These are phyloP conservation scores for Epinotia brunnichana DNA, from an alignment of 2,888 invertebrate species.

Conservation along the genomic window DNA sequence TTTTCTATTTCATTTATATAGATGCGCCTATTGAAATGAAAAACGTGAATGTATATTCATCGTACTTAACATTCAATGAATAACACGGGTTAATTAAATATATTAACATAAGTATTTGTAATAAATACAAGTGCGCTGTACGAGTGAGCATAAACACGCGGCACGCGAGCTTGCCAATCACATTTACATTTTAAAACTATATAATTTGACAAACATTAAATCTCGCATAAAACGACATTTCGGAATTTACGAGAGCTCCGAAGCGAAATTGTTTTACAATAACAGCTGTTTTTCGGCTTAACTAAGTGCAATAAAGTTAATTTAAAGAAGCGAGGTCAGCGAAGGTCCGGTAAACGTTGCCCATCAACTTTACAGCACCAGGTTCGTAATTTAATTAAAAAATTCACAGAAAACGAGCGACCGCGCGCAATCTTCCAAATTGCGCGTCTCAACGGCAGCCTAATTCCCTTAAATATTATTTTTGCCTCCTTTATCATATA, in stretches of 20 bases:
- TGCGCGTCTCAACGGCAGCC: constrained; percentile 75
- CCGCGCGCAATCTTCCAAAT: constrained; percentile 78
- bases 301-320: constrained; percentile 51
- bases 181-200: constrained; percentile 42
- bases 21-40: no score
- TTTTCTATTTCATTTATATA: no score
- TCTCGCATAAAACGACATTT: constrained; percentile 27
- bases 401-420: constrained; percentile 80
- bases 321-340: constrained; percentile 52
- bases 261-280: constrained; percentile 41
- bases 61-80: constrained; percentile 13
- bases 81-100: constrained; percentile 14
- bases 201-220: constrained; percentile 42
- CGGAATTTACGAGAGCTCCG: constrained; percentile 34
- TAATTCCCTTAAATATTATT: constrained; percentile 81
- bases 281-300: constrained; percentile 42
- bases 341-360: constrained; percentile 56
- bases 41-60: not conserved
- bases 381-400: constrained; percentile 82
- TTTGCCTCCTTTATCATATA: constrained; percentile 78
- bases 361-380: constrained; percentile 75
- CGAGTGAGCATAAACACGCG: constrained; percentile 27
- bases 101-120: constrained; percentile 24
- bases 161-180: constrained; percentile 26
- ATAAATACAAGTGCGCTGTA: constrained; percentile 4